Evolutionary conservation across 2,888 invertebrate genomes (phyloP).

Genomic region (Chrysopilus asiliformis): DNA sequence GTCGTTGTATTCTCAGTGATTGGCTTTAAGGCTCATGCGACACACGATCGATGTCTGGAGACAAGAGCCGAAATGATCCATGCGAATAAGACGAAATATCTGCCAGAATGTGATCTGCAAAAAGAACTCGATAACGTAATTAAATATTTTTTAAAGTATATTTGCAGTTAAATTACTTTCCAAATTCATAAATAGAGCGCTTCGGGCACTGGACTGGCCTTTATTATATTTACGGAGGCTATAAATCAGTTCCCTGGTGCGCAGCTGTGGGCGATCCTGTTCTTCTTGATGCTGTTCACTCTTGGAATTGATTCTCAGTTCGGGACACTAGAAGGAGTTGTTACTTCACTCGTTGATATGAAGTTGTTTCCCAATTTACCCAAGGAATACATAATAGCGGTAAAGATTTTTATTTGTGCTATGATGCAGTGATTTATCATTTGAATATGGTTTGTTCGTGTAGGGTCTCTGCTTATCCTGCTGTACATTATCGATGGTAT

Average conservation of each 20-base stretch:
- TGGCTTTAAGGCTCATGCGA: slow-evolving; percentile 60
- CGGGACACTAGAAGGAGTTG: slow-evolving; percentile 89
- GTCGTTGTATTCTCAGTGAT: slow-evolving; percentile 93
- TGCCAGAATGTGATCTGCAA: slow-evolving; percentile 69
- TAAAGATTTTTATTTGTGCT: slow-evolving; percentile 17
- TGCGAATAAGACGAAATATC: slow-evolving; percentile 46
- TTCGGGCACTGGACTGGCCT: slow-evolving; percentile 89
- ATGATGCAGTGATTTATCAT: background rate
- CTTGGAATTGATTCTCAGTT: slow-evolving; percentile 95
- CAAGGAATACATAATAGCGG: slow-evolving; percentile 77
- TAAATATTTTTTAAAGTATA: too few relatives aligned
- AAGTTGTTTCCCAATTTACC: slow-evolving; percentile 82
- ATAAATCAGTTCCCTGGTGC: slow-evolving; percentile 96
- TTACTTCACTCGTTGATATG: slow-evolving; percentile 91
- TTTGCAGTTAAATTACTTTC: too few relatives aligned
- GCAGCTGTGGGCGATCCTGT: slow-evolving; percentile 90
- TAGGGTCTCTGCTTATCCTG: slow-evolving; percentile 59
- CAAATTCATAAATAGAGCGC: slow-evolving; percentile 54
- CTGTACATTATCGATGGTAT: slow-evolving; percentile 74
- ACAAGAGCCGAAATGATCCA: slow-evolving; percentile 41
- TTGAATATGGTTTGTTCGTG: slow-evolving; percentile 3
- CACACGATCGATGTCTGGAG: slow-evolving; percentile 31
- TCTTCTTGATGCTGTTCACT: slow-evolving; percentile 94
- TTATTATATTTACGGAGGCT: slow-evolving; percentile 95
- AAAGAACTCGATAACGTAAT: slow-evolving; percentile 80